These are phyloP conservation scores for Drosophila burlai DNA, from an alignment of 1,140 invertebrate species.

Conservation along the genomic window DNA sequence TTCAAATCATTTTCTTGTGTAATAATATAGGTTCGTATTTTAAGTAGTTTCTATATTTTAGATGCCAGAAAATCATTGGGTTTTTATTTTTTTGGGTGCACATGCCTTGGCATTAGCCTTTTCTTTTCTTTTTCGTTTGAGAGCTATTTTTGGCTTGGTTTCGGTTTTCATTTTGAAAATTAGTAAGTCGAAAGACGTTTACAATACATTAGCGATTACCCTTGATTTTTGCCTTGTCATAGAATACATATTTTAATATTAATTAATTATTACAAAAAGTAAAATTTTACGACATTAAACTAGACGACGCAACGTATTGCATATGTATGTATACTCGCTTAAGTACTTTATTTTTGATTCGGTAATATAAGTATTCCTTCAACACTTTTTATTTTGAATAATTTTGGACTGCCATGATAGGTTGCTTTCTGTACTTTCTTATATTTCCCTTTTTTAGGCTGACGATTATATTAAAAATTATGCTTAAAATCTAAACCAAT, in stretches of 20 bases:
- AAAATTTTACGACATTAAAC: constrained; percentile 85
- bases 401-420: constrained; percentile 72
- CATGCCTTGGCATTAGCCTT: constrained; percentile 60
- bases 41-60: constrained; percentile 78
- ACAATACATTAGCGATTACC: constrained; percentile 64
- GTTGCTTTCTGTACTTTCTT: constrained; percentile 43
- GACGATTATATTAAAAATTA: constrained; percentile 80
- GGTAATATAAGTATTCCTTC: constrained; percentile 64
- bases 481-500: constrained; percentile 85
- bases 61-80: constrained; percentile 77
- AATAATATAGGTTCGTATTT: constrained; percentile 81
- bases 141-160: constrained; percentile 44
- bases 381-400: constrained; percentile 71
- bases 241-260: constrained; percentile 77
- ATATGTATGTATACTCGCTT: constrained; percentile 80
- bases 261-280: constrained; percentile 85
- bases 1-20: constrained; percentile 84
- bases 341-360: constrained; percentile 69
- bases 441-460: constrained; percentile 61
- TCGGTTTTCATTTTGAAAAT: constrained; percentile 64
- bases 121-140: constrained; percentile 26
- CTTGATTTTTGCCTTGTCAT: constrained; percentile 51
- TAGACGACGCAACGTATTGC: constrained; percentile 74
- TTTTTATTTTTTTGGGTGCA: constrained; percentile 75
- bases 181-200: constrained; percentile 74